These are phyloP conservation scores for Sylvilagus floridanus DNA, from an alignment of 2,797 vertebrate genomes.

Conservation along the genomic window DNA sequence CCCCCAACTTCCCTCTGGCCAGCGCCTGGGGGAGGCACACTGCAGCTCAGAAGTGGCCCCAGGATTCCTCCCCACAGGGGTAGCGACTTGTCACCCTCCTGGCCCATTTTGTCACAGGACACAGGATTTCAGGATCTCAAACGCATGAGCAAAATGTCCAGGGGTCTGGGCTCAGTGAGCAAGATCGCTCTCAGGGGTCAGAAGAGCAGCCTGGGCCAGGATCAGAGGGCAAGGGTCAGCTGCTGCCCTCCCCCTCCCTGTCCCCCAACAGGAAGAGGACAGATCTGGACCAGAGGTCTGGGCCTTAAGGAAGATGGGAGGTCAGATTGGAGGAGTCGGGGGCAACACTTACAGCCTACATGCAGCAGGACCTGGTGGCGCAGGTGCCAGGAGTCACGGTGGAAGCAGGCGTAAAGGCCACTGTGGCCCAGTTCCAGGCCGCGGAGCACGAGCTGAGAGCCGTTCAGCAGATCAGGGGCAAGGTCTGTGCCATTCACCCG, in stretches of 20 bases:
- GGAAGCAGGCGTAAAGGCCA: slow-evolving; percentile 96
- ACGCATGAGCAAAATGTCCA: not conserved
- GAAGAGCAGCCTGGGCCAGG: not conserved
- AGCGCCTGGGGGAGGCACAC: not conserved
- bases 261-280: not conserved
- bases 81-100: not conserved
- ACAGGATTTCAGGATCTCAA: not conserved
- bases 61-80: not conserved
- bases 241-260: not conserved
- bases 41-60: not conserved
- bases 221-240: not conserved
- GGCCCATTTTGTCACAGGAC: not conserved
- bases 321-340: not conserved
- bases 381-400: slow-evolving; percentile 94
- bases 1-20: not conserved
- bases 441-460: slow-evolving; percentile 92
- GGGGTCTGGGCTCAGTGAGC: not conserved
- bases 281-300: not conserved
- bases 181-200: slow-evolving; percentile 23
- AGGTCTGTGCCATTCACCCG: slow-evolving; percentile 96
- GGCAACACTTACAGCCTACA: slow-evolving; percentile 94
- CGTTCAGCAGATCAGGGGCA: slow-evolving; percentile 90
- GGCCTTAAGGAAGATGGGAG: not conserved
- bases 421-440: slow-evolving; percentile 92
- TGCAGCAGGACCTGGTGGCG: slow-evolving; percentile 94